Evolutionary conservation across 2,113 vertebrate genomes (phyloP), one percentile per base, ranked within the genome.

Genomic region (Hippocampus guttulatus): DNA sequence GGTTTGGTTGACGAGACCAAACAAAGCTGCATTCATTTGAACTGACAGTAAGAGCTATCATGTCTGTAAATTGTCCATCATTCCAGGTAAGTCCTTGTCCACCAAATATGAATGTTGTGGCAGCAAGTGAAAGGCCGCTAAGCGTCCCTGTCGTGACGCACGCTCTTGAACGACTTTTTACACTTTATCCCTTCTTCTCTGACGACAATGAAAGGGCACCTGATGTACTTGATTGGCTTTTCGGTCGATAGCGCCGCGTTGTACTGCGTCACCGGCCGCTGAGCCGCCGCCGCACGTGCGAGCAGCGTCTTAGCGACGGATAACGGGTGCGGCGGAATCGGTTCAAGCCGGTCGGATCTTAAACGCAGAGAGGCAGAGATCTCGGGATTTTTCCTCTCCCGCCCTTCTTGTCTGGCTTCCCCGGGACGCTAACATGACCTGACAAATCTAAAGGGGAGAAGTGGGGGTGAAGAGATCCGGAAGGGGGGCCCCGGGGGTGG

Each of bases 141-240:
- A 86, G 87, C 81, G 78, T 81, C 84, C 89, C 91, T 84, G 88
- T 86, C 86, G 91, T 87, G 87, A 88, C 88, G 84, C 78, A 5
- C 79, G 84, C 79, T 90, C 86, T 86, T 89, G 83, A 89, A 88
- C 90, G 85, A 92, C 89, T 89, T 90, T 88, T 88, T 47, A 86
- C 68, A 88, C 80, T 86, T 85, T 86, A 77, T 69, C 78, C 63
- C 72, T 61, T 74, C 9, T 77, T 6, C 74, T 76, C 78, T 81
- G 75, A 81, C 66, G 72, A 86, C 85, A 84, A 87, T 85, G 80
- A 90, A 90, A 90, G 90, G 88, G 84, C 87, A 89, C 85, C 90
- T 82, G 87, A 88, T 79, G 84, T 86, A 84, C 80, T 83, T 84
- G 82, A 86, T 82, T 84, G 76, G 33, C 77, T 84, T 76, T 52